Evolutionary conservation across 1,140 invertebrate genomes (phyloP).

Genomic region (Lucilia sericata): DNA sequence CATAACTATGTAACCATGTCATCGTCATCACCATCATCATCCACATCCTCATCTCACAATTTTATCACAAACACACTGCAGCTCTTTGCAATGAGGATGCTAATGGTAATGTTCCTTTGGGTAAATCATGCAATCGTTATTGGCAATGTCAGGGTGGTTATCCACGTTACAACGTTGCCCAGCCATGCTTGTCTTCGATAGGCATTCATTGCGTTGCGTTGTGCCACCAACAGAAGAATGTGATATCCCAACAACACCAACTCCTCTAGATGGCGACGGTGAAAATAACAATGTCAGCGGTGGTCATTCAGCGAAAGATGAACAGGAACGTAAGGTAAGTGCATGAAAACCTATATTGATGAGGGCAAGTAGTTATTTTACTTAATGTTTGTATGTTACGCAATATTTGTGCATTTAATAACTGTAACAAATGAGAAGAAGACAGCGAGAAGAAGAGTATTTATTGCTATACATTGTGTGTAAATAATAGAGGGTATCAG

Average conservation of each 20-base stretch:
- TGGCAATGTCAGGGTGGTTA: conserved; percentile 95
- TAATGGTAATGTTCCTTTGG: conserved; percentile 76
- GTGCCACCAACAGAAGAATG: conserved; percentile 90
- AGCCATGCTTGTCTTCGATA: conserved; percentile 90
- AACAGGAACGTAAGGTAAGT: conserved; percentile 52
- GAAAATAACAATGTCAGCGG: conserved; percentile 47
- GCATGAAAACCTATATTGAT: background rate
- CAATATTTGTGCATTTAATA: conserved; percentile 2
- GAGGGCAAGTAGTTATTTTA: background rate
- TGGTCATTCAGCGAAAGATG: conserved; percentile 48
- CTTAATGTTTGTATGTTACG: background rate
- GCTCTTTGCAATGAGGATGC: conserved; percentile 89
- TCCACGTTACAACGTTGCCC: conserved; percentile 89
- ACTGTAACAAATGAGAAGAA: background rate
- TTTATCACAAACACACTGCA: conserved; percentile 59
- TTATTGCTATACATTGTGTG: background rate
- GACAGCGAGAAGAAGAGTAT: background rate
- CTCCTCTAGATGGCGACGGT: conserved; percentile 71
- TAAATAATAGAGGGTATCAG: no score
- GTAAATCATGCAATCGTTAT: conserved; percentile 92
- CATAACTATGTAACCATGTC: background rate
- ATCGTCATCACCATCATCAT: background rate
- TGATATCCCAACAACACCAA: conserved; percentile 82
- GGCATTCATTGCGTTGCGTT: conserved; percentile 84
- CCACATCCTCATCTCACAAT: no score